A percentile compares a stretch with the other conserved stretches of the same genome.
phyloP scores from a whole-genome alignment of 1,140 invertebrate genomes.

The Tetraneura akinire region DNA sequence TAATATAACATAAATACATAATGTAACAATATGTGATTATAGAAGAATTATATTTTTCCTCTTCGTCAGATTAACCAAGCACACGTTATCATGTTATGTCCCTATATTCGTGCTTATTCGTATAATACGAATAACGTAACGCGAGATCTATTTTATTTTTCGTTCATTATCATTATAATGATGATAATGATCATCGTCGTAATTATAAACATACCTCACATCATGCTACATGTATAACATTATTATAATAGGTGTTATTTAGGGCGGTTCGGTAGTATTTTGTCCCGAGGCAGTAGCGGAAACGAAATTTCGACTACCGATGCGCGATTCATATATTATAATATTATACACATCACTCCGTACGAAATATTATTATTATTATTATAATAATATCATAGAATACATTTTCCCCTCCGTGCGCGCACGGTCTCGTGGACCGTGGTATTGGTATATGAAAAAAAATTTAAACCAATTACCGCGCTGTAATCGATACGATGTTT shows the following conservation, averaged over 20 bases:
- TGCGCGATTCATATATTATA: not conserved
- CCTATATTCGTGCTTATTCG: not conserved
- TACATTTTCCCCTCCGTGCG: no score
- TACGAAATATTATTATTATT: not conserved
- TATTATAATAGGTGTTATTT: conserved; percentile 7
- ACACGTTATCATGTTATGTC: no score
- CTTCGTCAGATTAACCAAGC: not conserved
- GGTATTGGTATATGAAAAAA: not conserved
- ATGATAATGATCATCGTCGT: no score
- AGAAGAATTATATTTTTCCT: no score
- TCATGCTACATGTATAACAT: not conserved
- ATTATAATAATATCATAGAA: not conserved
- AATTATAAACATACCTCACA: no score
- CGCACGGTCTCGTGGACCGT: no score
- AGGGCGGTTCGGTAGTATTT: not conserved
- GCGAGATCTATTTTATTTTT: no score
- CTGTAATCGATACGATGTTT: no score
- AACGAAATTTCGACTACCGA: conserved; percentile 19
- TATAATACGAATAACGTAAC: not conserved
- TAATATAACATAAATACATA: not conserved
- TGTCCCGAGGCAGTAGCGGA: conserved; percentile 24
- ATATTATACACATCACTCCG: no score
- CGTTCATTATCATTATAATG: no score
- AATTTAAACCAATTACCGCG: not conserved
- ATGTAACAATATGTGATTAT: no score